These are phyloP conservation scores for Eilema sororculum DNA, from an alignment of 2,888 invertebrate genomes.

Conservation along the genomic window DNA sequence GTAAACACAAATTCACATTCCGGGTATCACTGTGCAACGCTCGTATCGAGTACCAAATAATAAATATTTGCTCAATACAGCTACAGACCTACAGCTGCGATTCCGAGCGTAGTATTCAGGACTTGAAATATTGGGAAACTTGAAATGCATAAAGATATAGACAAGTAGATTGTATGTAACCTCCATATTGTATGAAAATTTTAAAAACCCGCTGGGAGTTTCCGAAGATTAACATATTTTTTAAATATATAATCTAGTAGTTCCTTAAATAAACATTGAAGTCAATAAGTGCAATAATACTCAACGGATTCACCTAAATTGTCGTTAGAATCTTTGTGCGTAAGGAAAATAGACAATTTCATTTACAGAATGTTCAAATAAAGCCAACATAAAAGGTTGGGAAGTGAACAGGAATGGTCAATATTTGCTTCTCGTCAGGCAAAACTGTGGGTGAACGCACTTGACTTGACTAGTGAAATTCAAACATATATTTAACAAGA, in stretches of 20 bases:
- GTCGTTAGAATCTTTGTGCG: conserved; percentile 42
- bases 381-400: conserved; percentile 65
- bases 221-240: not conserved
- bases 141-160: conserved; percentile 27
- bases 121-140: conserved; percentile 35
- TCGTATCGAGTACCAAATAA: conserved; percentile 48
- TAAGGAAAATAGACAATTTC: conserved; percentile 53
- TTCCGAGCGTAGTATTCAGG: conserved; percentile 34
- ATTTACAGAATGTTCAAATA: conserved; percentile 56
- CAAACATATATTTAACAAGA: conserved; percentile 65
- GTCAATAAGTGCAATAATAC: conserved; percentile 31
- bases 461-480: conserved; percentile 71
- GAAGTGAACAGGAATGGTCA: conserved; percentile 67
- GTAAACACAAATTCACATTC: conserved; percentile 42
- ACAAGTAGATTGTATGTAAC: conserved; percentile 8
- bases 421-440: conserved; percentile 81
- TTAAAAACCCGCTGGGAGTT: not conserved
- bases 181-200: not conserved
- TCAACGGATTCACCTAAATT: conserved; percentile 39
- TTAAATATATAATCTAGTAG: not conserved
- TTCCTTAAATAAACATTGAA: conserved; percentile 28
- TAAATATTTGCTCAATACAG: conserved; percentile 52
- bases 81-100: conserved; percentile 39
- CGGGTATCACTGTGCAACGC: conserved; percentile 35
- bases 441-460: conserved; percentile 68